phyloP scores from a whole-genome alignment of 2,797 vertebrate genomes.

The Zalophus californianus region DNA sequence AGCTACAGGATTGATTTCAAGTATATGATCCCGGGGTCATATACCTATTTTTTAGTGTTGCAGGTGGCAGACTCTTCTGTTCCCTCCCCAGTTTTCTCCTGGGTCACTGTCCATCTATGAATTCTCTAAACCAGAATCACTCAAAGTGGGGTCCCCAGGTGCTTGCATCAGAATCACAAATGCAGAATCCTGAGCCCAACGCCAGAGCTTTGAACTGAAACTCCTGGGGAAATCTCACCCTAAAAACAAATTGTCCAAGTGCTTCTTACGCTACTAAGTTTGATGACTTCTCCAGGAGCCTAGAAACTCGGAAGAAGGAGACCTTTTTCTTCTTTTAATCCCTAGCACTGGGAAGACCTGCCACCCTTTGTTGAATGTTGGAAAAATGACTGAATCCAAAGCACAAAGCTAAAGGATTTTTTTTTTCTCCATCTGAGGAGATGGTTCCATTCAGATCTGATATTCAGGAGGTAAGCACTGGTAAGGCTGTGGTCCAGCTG shows the following conservation, averaged over 20 bases:
- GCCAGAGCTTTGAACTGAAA: conserved; percentile 45
- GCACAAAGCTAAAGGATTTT: not conserved
- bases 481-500: not conserved
- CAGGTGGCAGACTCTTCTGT: not conserved
- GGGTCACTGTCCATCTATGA: not conserved
- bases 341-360: not conserved
- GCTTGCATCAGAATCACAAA: not conserved
- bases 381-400: conserved; percentile 45
- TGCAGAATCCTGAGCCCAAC: not conserved
- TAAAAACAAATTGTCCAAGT: not conserved
- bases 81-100: not conserved
- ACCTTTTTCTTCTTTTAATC: not conserved
- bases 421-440: not conserved
- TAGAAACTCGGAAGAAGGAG: not conserved
- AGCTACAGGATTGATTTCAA: not conserved
- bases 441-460: not conserved
- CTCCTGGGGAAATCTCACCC: not conserved
- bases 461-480: not conserved
- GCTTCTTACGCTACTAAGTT: not conserved
- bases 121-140: not conserved
- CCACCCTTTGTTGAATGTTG: not conserved
- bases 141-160: not conserved
- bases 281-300: not conserved
- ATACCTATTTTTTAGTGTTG: not conserved
- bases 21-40: not conserved